A percentile compares a stretch with the other conserved stretches of the same genome.
These are phyloP conservation scores for Eulacestoma nigropectus DNA, from an alignment of 2,113 vertebrate species.

Conservation along the genomic window DNA sequence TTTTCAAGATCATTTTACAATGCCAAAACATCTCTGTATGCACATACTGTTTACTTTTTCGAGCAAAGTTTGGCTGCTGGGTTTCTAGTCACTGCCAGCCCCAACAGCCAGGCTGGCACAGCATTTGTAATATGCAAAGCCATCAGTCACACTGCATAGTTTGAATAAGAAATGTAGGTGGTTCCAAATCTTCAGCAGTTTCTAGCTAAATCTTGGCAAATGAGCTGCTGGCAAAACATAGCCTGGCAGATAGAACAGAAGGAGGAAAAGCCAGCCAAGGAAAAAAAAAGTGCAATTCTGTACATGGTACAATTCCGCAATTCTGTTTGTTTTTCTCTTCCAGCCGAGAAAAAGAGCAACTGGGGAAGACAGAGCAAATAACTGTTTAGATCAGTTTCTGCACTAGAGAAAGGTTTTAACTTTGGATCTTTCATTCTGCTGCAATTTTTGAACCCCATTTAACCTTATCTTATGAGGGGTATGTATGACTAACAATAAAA, in stretches of 20 bases:
- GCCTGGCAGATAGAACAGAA: conserved; percentile 28
- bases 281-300: not conserved
- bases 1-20: not conserved
- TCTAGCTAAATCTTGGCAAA: conserved; percentile 41
- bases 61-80: not conserved
- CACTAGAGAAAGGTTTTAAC: not conserved
- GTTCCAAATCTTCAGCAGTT: conserved; percentile 38
- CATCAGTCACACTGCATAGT: not conserved
- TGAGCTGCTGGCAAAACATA: conserved; percentile 40
- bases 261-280: conserved; percentile 22
- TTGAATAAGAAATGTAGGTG: conserved; percentile 39
- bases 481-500: not conserved
- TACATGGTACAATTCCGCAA: not conserved
- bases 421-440: not conserved
- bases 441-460: not conserved
- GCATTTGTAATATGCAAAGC: not conserved
- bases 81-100: conserved; percentile 6
- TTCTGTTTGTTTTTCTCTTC: conserved; percentile 27
- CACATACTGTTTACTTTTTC: conserved; percentile 24
- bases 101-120: not conserved
- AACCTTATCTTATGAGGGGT: not conserved
- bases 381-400: not conserved
- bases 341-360: conserved; percentile 27
- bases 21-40: not conserved
- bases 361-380: conserved; percentile 2